Evolutionary conservation across 2,888 invertebrate species (phyloP).

Genomic region (Drosophila robusta): DNA sequence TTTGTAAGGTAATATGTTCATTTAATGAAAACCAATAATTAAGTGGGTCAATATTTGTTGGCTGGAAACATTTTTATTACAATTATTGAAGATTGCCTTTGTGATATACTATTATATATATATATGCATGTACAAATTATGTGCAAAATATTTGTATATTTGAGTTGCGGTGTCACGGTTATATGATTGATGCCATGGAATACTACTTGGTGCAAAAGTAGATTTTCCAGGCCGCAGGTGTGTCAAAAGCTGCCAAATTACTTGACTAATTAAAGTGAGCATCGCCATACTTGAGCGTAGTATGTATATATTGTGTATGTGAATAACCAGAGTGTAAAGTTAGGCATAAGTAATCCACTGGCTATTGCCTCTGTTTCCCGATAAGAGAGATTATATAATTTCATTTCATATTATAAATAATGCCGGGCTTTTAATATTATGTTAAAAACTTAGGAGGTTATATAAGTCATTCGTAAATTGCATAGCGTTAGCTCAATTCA

Average conservation of each 20-base stretch:
- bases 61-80: too few relatives aligned
- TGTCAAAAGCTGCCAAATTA: conserved; percentile 37
- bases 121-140: conserved; percentile 4
- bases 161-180: conserved; percentile 6
- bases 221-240: conserved; percentile 53
- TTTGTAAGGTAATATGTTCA: not conserved
- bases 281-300: not conserved
- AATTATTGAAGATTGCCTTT: conserved; percentile 10
- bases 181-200: conserved; percentile 59
- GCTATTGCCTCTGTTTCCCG: too few relatives aligned
- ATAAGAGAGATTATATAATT: too few relatives aligned
- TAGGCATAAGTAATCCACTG: too few relatives aligned
- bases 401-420: too few relatives aligned
- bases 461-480: conserved; percentile 5
- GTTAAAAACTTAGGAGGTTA: too few relatives aligned
- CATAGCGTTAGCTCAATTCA: conserved; percentile 34
- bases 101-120: not conserved
- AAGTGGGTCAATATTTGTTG: not conserved
- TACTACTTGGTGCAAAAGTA: not conserved
- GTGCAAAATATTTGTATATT: conserved; percentile 5
- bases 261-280: conserved; percentile 46
- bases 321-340: not conserved
- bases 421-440: too few relatives aligned
- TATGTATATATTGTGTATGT: not conserved
- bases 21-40: conserved; percentile 1